A percentile compares a stretch with the other conserved stretches of the same genome.
Conservation (phyloP, 2,113 vertebrate genomes). For the Sinocyclocheilus anophthalmus region DNA sequence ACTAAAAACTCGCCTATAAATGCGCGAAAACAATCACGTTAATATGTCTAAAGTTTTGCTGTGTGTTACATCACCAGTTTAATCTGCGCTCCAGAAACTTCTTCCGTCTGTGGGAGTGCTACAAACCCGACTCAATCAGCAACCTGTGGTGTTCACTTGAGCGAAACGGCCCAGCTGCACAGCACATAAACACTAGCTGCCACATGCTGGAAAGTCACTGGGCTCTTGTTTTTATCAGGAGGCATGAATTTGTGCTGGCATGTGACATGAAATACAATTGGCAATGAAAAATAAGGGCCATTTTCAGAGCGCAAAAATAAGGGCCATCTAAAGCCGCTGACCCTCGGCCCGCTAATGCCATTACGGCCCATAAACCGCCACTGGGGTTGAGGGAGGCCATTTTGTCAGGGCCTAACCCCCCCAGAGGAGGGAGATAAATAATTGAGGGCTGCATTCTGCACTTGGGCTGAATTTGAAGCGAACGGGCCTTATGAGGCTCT, state of each 20-base stretch:
- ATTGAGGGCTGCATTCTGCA: constrained; percentile 75
- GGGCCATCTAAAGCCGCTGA: constrained; percentile 28
- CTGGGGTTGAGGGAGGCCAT: constrained; percentile 62
- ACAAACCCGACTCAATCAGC: constrained; percentile 43
- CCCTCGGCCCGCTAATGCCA: constrained; percentile 52
- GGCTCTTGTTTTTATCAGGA: constrained; percentile 8
- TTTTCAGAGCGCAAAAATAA: not conserved
- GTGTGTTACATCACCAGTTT: constrained; percentile 47
- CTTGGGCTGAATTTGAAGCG: constrained; percentile 77
- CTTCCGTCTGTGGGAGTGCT: constrained; percentile 52
- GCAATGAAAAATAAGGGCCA: constrained; percentile 3
- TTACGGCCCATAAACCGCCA: constrained; percentile 60
- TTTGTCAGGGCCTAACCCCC: constrained; percentile 63
- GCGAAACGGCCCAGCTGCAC: constrained; percentile 55
- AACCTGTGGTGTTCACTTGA: constrained; percentile 66
- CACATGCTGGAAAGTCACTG: constrained; percentile 42
- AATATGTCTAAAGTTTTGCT: constrained; percentile 35
- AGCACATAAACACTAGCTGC: constrained; percentile 51
- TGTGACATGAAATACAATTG: constrained; percentile 25
- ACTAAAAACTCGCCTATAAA: too few relatives aligned
- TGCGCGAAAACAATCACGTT: too few relatives aligned
- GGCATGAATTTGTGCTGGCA: not conserved
- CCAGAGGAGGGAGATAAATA: constrained; percentile 70
- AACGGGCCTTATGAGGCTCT: constrained; percentile 73
- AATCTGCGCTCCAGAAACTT: constrained; percentile 35